phyloP scores from a whole-genome alignment of 2,113 vertebrate species.

The Hydrolagus affinis region DNA sequence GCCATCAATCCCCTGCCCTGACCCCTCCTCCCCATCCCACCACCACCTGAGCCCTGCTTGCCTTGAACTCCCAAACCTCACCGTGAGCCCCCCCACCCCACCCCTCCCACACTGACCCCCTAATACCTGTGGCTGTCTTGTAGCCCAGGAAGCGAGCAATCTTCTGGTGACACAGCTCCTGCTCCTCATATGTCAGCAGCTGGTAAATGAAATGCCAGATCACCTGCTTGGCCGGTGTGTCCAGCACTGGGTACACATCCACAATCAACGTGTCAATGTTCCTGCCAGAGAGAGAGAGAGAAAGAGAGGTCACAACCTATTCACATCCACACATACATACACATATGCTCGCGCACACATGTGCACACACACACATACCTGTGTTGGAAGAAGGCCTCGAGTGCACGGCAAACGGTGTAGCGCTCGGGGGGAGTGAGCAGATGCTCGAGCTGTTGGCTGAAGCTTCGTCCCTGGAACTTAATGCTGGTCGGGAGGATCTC shows the following conservation, averaged over 20 bases:
- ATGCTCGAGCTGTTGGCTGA: constrained; percentile 93
- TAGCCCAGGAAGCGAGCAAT: constrained; percentile 90
- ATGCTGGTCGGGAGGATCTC: constrained; percentile 94
- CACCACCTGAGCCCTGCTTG: too few relatives aligned
- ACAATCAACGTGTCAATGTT: constrained; percentile 94
- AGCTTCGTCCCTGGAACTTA: constrained; percentile 85
- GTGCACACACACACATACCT: constrained; percentile 53
- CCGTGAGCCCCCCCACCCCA: neutral
- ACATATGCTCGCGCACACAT: too few relatives aligned
- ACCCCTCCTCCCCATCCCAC: neutral
- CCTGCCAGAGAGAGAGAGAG: constrained; percentile 48
- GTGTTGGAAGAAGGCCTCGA: constrained; percentile 97
- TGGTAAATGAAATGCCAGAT: constrained; percentile 98
- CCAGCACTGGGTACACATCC: constrained; percentile 84
- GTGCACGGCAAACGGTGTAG: constrained; percentile 78
- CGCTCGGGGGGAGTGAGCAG: constrained; percentile 84
- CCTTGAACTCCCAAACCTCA: neutral
- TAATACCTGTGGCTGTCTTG: constrained; percentile 62
- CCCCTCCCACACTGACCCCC: accelerated
- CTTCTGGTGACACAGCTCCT: constrained; percentile 91
- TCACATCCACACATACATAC: too few relatives aligned
- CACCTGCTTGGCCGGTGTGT: constrained; percentile 93
- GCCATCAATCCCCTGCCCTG: neutral
- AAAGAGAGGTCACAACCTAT: neutral
- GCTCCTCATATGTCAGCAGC: constrained; percentile 90